Evolutionary conservation across 2,113 vertebrate genomes (phyloP).

Genomic region (Nibea coibor): DNA sequence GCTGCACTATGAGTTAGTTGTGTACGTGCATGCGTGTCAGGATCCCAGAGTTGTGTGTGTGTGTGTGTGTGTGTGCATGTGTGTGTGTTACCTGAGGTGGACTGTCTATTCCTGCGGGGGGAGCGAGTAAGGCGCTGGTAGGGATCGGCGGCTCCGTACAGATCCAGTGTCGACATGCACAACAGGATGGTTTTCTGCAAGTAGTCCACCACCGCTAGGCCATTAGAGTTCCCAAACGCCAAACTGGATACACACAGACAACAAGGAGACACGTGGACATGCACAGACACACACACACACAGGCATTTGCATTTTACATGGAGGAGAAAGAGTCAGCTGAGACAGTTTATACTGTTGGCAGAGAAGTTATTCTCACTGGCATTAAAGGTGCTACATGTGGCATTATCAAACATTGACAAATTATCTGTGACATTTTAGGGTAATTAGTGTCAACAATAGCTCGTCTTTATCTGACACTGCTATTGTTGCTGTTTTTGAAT

Average conservation of each 20-base stretch:
- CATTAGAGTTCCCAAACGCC: constrained; percentile 95
- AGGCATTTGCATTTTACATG: constrained; percentile 19
- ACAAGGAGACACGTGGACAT: constrained; percentile 14
- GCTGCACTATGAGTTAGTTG: constrained; percentile 9
- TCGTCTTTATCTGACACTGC: constrained; percentile 32
- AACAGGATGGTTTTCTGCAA: constrained; percentile 94
- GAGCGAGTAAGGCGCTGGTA: constrained; percentile 95
- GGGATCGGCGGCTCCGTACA: constrained; percentile 92
- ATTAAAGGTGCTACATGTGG: constrained; percentile 15
- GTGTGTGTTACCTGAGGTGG: constrained; percentile 91
- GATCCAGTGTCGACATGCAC: constrained; percentile 93
- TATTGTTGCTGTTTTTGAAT: constrained; percentile 29
- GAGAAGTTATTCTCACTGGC: constrained; percentile 13
- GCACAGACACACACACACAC: background rate
- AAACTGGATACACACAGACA: constrained; percentile 82
- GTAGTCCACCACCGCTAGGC: constrained; percentile 95
- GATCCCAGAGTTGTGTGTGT: constrained; percentile 1
- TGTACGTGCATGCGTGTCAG: background rate
- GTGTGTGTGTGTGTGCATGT: constrained; percentile 6
- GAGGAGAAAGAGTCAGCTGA: constrained; percentile 15
- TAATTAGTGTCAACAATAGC: constrained; percentile 35
- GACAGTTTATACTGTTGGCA: background rate
- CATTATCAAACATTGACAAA: constrained; percentile 24
- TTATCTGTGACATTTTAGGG: constrained; percentile 35
- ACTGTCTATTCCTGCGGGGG: constrained; percentile 95